These are phyloP conservation scores for Drosophila recens DNA, from an alignment of 2,888 invertebrate species.

Conservation along the genomic window DNA sequence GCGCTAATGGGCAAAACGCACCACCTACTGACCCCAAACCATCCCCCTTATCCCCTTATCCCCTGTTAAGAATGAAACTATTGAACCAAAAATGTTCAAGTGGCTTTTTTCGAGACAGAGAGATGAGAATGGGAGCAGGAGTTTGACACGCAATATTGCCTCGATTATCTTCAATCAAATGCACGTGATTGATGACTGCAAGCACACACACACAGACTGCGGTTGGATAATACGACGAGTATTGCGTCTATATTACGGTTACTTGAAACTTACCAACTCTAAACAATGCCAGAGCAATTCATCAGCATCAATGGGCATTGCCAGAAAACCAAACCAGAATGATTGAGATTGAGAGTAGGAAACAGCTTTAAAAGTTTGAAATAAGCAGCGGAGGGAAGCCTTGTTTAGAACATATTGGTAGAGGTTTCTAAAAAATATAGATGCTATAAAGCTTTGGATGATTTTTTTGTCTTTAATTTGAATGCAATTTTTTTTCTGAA, in stretches of 20 bases:
- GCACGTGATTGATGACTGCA: conserved; percentile 72
- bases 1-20: conserved; percentile 65
- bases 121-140: background rate
- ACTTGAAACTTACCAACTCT: conserved; percentile 14
- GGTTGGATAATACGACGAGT: conserved; percentile 2
- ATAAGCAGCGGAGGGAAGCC: background rate
- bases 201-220: conserved; percentile 7
- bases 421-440: too few relatives aligned
- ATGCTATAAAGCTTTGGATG: too few relatives aligned
- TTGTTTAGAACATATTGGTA: too few relatives aligned
- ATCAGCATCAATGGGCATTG: conserved; percentile 26
- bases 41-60: background rate
- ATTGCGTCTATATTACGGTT: conserved; percentile 12
- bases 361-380: background rate
- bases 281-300: conserved; percentile 24
- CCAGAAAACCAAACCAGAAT: background rate
- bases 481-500: too few relatives aligned
- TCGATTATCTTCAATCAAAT: conserved; percentile 77
- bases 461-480: too few relatives aligned
- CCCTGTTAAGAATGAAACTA: conserved; percentile 52
- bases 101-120: conserved; percentile 17
- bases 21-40: conserved; percentile 1
- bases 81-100: conserved; percentile 65
- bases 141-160: conserved; percentile 65
- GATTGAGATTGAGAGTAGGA: background rate